Conservation (phyloP, 2,797 vertebrate genomes). For the Manis javanica region DNA sequence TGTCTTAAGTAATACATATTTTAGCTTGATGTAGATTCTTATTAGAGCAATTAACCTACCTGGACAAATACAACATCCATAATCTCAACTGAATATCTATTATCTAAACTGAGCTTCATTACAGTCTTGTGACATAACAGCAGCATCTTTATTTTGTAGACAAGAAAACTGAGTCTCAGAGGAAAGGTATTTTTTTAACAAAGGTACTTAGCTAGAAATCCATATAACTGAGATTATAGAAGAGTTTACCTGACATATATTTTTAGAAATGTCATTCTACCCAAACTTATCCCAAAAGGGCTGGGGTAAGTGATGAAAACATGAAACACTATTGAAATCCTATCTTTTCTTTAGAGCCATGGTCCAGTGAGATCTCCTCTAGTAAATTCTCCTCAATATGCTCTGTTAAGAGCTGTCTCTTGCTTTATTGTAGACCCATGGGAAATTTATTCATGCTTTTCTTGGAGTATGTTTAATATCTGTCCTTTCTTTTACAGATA, state of each 20-base stretch:
- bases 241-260: neutral
- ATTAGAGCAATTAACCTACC: neutral
- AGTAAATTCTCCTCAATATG: neutral
- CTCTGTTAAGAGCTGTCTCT: neutral
- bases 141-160: neutral
- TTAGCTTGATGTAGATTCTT: neutral
- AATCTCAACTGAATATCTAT: neutral
- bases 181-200: neutral
- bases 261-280: neutral
- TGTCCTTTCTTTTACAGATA: constrained; percentile 1
- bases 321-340: neutral
- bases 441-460: neutral
- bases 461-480: neutral
- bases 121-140: neutral
- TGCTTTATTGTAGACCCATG: neutral
- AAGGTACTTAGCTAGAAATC: neutral
- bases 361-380: neutral
- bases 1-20: neutral
- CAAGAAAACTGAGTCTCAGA: neutral
- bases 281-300: neutral
- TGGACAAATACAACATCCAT: neutral
- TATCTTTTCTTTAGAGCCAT: neutral
- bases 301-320: neutral
- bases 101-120: neutral
- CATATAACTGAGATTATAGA: neutral